Evolutionary conservation across 2,888 invertebrate genomes (phyloP).

Genomic region (Eubasilissa splendida): DNA sequence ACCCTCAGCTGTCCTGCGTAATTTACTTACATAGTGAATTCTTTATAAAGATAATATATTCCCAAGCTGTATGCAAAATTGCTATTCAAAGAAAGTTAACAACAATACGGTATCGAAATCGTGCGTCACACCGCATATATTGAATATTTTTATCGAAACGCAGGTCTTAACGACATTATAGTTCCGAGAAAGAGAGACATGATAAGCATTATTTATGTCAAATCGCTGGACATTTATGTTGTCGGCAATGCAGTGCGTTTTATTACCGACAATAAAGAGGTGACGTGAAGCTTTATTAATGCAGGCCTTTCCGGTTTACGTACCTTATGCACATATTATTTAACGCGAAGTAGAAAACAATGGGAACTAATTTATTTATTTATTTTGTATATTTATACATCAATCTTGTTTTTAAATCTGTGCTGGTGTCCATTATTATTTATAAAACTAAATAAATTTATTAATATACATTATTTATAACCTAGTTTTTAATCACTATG

Average conservation of each 20-base stretch:
- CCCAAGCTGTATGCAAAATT: slow-evolving; percentile 11
- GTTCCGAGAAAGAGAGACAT: slow-evolving; percentile 8
- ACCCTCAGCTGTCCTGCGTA: slow-evolving; percentile 6
- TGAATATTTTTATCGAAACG: slow-evolving; percentile 12
- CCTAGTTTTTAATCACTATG: too few relatives aligned
- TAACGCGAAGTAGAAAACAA: too few relatives aligned
- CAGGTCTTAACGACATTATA: not conserved
- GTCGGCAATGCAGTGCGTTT: not conserved
- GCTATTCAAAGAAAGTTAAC: slow-evolving; percentile 5
- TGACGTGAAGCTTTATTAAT: not conserved
- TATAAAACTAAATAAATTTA: too few relatives aligned
- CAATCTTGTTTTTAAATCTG: too few relatives aligned
- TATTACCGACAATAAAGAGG: not conserved
- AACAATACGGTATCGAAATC: slow-evolving; percentile 5
- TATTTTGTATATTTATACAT: too few relatives aligned
- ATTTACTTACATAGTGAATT: slow-evolving; percentile 38
- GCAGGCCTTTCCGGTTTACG: not conserved
- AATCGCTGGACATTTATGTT: not conserved
- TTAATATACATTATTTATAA: too few relatives aligned
- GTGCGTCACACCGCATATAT: slow-evolving; percentile 17
- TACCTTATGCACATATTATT: too few relatives aligned
- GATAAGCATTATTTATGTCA: not conserved
- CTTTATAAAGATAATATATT: not conserved
- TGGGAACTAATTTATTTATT: too few relatives aligned
- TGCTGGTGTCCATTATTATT: too few relatives aligned